Conservation (phyloP, 2,113 vertebrate genomes). For the Ictalurus furcatus region DNA sequence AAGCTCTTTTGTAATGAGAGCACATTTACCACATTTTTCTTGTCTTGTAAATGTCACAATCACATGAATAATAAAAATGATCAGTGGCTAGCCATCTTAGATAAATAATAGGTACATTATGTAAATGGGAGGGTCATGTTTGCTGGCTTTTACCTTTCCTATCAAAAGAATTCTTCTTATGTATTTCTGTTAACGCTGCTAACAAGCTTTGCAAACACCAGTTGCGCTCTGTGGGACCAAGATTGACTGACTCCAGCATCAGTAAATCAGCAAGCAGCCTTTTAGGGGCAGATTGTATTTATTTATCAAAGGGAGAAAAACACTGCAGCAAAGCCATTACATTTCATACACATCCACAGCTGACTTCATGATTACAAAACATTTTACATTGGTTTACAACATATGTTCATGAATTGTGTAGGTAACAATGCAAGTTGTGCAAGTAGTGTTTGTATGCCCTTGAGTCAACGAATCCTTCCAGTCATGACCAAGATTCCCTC, state of each 20-base stretch:
- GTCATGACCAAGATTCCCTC: neutral
- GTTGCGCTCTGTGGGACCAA: neutral
- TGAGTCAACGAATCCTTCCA: neutral
- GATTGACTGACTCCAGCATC: neutral
- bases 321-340: neutral
- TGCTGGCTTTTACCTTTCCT: slow-evolving; percentile 33
- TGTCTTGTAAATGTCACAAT: slow-evolving; percentile 49
- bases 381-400: neutral
- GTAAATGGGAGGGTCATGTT: slow-evolving; percentile 39
- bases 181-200: neutral
- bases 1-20: slow-evolving; percentile 51
- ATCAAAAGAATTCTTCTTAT: slow-evolving; percentile 3
- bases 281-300: neutral
- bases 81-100: slow-evolving; percentile 24
- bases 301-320: neutral
- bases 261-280: neutral
- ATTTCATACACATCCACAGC: neutral
- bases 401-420: neutral
- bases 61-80: slow-evolving; percentile 35
- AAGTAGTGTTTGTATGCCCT: neutral
- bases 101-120: slow-evolving; percentile 44
- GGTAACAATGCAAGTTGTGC: neutral
- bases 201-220: neutral
- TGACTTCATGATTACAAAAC: neutral
- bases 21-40: slow-evolving; percentile 41